phyloP scores from a whole-genome alignment of 1,140 invertebrate species.

The Zophobas morio region DNA sequence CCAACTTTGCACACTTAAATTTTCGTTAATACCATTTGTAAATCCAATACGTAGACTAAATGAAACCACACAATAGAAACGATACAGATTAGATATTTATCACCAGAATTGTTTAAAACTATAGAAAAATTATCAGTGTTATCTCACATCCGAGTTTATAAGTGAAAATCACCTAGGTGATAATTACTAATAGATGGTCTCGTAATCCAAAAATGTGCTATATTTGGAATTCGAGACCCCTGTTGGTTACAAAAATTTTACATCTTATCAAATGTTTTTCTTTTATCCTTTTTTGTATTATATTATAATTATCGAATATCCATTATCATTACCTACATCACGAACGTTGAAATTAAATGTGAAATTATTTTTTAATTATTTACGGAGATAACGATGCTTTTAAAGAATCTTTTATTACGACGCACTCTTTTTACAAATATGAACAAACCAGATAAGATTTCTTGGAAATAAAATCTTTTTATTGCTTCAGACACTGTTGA shows the following conservation, averaged over 20 bases:
- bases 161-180: constrained; percentile 46
- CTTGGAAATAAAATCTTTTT: too few relatives aligned
- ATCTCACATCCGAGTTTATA: constrained; percentile 47
- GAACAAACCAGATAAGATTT: too few relatives aligned
- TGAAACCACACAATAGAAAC: too few relatives aligned
- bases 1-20: too few relatives aligned
- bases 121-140: constrained; percentile 36
- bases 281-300: constrained; percentile 47
- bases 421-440: background rate
- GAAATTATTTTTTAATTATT: constrained; percentile 26
- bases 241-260: constrained; percentile 59
- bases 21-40: too few relatives aligned
- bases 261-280: constrained; percentile 56
- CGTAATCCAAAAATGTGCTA: constrained; percentile 57
- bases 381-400: constrained; percentile 30
- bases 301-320: background rate
- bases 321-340: background rate
- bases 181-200: constrained; percentile 61
- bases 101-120: constrained; percentile 43
- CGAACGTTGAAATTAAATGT: background rate
- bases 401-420: background rate
- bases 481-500: too few relatives aligned
- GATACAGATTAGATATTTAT: constrained; percentile 2
- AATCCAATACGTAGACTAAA: too few relatives aligned
- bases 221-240: constrained; percentile 63